Evolutionary conservation across 1,140 invertebrate genomes (phyloP).

Genomic region (Philopotamus ludificatus): DNA sequence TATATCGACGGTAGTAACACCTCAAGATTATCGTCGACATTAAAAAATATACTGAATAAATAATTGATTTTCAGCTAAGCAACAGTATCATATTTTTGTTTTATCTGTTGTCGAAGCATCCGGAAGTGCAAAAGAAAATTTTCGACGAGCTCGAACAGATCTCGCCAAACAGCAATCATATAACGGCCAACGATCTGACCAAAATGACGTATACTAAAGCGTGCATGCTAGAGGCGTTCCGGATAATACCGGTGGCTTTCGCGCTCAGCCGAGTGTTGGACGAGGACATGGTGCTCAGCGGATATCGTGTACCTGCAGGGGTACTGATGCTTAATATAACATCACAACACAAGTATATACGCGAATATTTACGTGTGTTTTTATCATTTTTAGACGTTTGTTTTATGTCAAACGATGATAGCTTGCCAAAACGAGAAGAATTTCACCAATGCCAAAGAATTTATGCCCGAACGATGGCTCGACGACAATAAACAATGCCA

Average conservation of each 20-base stretch:
- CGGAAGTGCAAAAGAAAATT: conserved; percentile 69
- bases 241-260: conserved; percentile 79
- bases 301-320: conserved; percentile 74
- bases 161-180: conserved; percentile 57
- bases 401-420: conserved; percentile 82
- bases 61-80: conserved; percentile 69
- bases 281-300: conserved; percentile 71
- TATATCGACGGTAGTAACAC: conserved; percentile 71
- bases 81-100: conserved; percentile 79
- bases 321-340: too few species aligned
- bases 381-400: conserved; percentile 68
- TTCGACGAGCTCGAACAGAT: conserved; percentile 70
- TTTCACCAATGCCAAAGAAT: conserved; percentile 73
- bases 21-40: too few species aligned
- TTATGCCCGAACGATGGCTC: conserved; percentile 81
- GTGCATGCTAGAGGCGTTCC: conserved; percentile 83
- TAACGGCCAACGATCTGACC: conserved; percentile 62
- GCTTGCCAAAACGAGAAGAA: conserved; percentile 77
- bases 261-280: conserved; percentile 79
- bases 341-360: too few species aligned
- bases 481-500: conserved; percentile 49
- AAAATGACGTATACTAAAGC: conserved; percentile 77
- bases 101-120: conserved; percentile 70
- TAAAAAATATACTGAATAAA: too few species aligned
- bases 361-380: too few species aligned